phyloP scores from a whole-genome alignment of 2,888 invertebrate species.

The Cryptocheilus praepositus region DNA sequence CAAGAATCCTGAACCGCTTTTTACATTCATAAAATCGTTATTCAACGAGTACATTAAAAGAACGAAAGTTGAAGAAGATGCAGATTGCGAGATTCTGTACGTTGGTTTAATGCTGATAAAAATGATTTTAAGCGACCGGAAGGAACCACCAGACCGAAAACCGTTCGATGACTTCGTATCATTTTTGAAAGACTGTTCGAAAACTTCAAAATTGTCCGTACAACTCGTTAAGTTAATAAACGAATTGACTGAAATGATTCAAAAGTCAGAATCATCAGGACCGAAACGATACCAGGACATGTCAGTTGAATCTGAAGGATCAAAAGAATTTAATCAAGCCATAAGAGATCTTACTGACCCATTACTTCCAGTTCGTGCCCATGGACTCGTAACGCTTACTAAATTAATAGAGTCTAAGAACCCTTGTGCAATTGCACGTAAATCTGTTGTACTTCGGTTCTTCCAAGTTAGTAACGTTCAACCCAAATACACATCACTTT shows the following conservation, averaged over 20 bases:
- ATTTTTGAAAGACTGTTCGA: constrained; percentile 53
- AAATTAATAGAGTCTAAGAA: constrained; percentile 84
- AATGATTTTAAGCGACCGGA: constrained; percentile 65
- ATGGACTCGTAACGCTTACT: constrained; percentile 84
- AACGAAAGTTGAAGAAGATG: constrained; percentile 38
- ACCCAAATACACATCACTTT: neutral
- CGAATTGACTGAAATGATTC: constrained; percentile 67
- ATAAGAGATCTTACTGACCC: constrained; percentile 83
- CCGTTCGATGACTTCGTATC: constrained; percentile 65
- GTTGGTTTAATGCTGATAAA: constrained; percentile 72
- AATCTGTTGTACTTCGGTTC: constrained; percentile 81
- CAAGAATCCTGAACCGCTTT: constrained; percentile 67
- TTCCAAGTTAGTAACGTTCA: constrained; percentile 79
- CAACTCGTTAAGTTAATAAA: constrained; percentile 58
- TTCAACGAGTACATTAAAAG: constrained; percentile 50
- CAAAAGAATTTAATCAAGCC: constrained; percentile 79
- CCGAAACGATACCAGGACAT: constrained; percentile 60
- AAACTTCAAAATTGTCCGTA: constrained; percentile 37
- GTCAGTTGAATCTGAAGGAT: constrained; percentile 50
- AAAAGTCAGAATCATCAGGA: constrained; percentile 57
- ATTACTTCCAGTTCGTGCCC: constrained; percentile 86
- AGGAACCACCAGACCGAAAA: constrained; percentile 56
- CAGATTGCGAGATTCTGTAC: constrained; percentile 63
- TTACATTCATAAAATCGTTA: constrained; percentile 70
- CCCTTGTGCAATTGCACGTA: constrained; percentile 79